Base-by-base conservation (phyloP, 2,888 invertebrate genomes). In the Yponomeuta plumbellus region DNA sequence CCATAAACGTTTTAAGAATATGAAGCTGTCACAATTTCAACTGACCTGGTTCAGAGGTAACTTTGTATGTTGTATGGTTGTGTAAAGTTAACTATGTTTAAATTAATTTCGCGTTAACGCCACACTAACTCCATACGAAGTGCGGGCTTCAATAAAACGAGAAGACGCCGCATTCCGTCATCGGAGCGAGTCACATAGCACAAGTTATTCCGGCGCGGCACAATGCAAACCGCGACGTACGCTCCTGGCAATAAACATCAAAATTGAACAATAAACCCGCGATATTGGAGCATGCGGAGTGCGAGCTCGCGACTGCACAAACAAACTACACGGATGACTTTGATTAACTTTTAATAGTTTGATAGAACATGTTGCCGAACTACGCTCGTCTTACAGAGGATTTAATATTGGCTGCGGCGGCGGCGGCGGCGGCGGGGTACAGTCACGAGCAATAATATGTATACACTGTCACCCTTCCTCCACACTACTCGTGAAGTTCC, bases 201-300 rank as follows among this genome's bases (percentile, higher is more conserved):
- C 59, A 23, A 59, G 21, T 59, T 58, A 21, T 13, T 59, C 23
- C 59, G 23, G n/a, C 59, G 23, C 59, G 59, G 11, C 17, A 59
- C 11, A 23, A 21, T 59, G 22, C 59, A 61, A 61, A 34, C 26
- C 26, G 23, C 23, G n/a, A 17, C 34, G 10, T 23, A 61, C 17
- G 61, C 17, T 26, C 11, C 26, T 8, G n/a, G 76, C 73, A 75
- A 79, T 83, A 83, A 83, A 81, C 79, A 75, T 73, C 77, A 78
- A 80, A 81, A 83, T 83, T 80, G 80, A 79, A 81, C 76, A 75
- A 75, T 80, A 78, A 78, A 78, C 71, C 72, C 26, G 58, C 58
- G 62, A 34, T 34, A 62, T 39, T n/a, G 39, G 39, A 62, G 20
- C 62, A n/a, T 34, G 39, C 26, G 22, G 61, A 22, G 61, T 61